Base-by-base conservation (phyloP, 2,888 invertebrate genomes). In the Acrobasis consociella region DNA sequence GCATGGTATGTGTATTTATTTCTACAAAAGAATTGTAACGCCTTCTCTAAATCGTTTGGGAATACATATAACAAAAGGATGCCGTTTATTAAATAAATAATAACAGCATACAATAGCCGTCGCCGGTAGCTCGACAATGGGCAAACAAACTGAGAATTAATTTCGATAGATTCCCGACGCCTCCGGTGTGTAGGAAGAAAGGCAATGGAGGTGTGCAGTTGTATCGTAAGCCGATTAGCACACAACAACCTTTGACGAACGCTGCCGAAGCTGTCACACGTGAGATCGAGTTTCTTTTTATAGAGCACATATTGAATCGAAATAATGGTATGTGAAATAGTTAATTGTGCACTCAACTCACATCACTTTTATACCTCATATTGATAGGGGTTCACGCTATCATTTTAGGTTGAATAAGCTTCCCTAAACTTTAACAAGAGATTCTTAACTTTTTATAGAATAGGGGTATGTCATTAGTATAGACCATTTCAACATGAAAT, bases 61-160 rank as follows among this genome's bases (percentile, higher is more conserved):
- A 80, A 76, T 49, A 62, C 78, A 78, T 79, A 74, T 71, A 72
- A 87, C 89, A 89, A 89, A 84, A 82, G 75, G 67, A 85, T 79
- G 77, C 79, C 85, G 85, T 89, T 81, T 89, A 89, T 89, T 87
- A 91, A 89, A 91, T 89, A 90, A 91, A 91, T 89, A 91, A 88
- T 85, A 86, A 86, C 84, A 83, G 64, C 69, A 66, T 73, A 90
- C 88, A 89, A 89, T 81, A 77, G 74, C 64, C 68, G 78, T 79
- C 83, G 84, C 81, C 83, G 85, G 88, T 85, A 87, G 87, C 75
- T 74, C 80, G 66, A 90, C 90, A 92, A 91, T 88, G 73, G 85
- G 67, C 85, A 85, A 87, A 91, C 89, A 91, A 87, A 91, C 87
- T 87, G 85, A 80, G 88, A 89, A 90, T 88, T 91, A 87, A 89